Evolutionary conservation across 2,113 vertebrate genomes (phyloP).

Genomic region (Cynocephalus volans): DNA sequence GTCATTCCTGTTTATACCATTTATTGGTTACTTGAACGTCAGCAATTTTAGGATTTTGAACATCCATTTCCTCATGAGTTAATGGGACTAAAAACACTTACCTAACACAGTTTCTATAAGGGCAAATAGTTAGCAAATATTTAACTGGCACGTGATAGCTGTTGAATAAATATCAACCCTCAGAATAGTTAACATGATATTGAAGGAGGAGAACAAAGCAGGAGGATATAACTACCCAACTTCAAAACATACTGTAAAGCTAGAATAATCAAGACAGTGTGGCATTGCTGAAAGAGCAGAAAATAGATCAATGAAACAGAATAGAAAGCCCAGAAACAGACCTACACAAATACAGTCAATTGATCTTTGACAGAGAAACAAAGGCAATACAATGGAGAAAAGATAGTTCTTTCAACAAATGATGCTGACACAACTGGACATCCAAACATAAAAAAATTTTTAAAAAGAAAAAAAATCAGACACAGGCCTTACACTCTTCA

Average conservation of each 20-base stretch:
- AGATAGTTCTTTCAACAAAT: neutral
- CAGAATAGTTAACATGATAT: neutral
- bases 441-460: no score
- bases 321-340: neutral
- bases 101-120: neutral
- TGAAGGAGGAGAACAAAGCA: neutral
- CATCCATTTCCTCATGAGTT: neutral
- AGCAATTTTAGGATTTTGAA: neutral
- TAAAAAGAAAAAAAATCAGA: neutral
- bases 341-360: no score
- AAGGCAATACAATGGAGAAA: neutral
- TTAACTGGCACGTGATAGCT: neutral
- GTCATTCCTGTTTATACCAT: neutral
- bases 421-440: neutral
- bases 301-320: neutral
- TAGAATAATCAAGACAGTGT: neutral
- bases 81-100: neutral
- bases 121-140: neutral
- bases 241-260: neutral
- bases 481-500: neutral
- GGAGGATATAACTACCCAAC: neutral
- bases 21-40: neutral
- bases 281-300: neutral
- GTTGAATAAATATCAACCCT: neutral
- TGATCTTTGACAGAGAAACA: neutral